A percentile compares a stretch with the other conserved stretches of the same genome.
Conservation (phyloP, 2,113 vertebrate genomes). For the Nipponia nippon region DNA sequence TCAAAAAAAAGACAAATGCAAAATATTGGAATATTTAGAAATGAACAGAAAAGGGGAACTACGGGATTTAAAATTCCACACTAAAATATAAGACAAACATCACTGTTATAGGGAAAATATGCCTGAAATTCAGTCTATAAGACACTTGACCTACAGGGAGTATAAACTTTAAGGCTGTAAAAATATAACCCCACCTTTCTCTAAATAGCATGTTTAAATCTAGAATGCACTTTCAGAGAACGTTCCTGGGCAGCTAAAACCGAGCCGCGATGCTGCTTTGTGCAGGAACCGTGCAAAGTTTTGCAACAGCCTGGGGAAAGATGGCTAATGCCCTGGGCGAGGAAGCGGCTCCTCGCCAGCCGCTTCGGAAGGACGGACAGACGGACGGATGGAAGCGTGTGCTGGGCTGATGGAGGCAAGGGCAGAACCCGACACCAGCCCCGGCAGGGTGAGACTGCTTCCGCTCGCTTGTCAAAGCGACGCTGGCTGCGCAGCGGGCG, state of each 20-base stretch:
- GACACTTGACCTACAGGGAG: not conserved
- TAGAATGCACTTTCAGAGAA: not conserved
- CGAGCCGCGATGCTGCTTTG: not conserved
- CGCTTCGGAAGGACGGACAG: not conserved
- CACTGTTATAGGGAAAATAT: not conserved
- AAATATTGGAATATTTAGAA: not conserved
- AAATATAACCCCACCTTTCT: not conserved
- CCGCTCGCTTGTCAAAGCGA: not conserved
- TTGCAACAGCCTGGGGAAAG: not conserved
- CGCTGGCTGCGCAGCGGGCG: accelerated
- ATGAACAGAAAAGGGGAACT: not conserved
- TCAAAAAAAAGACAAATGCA: not conserved
- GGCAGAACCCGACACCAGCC: not conserved
- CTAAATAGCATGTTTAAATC: not conserved
- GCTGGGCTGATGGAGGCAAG: not conserved
- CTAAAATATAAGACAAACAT: not conserved
- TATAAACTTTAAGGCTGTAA: not conserved
- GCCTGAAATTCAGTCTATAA: not conserved
- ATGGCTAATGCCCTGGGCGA: not conserved
- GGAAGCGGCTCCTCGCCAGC: not conserved
- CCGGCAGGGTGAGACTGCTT: not conserved
- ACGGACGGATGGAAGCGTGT: not conserved
- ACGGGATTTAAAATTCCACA: not conserved
- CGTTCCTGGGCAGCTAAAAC: not conserved
- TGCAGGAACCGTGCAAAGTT: not conserved